Conservation (phyloP, 2,888 invertebrate genomes). For the Patella pellucida region DNA sequence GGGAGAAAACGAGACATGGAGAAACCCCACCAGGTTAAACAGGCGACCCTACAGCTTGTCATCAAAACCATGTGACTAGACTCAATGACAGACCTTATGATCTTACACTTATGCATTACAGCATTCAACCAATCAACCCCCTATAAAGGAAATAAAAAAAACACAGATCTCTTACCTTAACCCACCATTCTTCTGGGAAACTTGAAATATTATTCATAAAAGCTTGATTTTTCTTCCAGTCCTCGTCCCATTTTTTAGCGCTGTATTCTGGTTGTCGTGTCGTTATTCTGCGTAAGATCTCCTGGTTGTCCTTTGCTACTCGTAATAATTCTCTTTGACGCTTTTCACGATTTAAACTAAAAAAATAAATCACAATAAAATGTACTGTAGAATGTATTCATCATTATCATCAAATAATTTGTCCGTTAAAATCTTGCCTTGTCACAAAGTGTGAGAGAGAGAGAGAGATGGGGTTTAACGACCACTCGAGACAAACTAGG, state of each 20-base stretch:
- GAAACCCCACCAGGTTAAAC: no score
- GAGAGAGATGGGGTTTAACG: no score
- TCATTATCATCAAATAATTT: no score
- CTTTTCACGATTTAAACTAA: conserved; percentile 70
- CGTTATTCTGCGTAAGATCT: conserved; percentile 67
- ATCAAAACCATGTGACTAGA: no score
- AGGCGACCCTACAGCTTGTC: no score
- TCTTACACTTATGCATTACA: no score
- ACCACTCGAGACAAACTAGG: no score
- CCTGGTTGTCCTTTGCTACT: conserved; percentile 69
- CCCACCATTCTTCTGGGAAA: conserved; percentile 70
- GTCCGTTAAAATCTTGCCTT: no score
- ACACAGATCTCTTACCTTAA: conserved; percentile 23
- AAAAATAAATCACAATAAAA: conserved; percentile 19
- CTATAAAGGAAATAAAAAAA: not conserved
- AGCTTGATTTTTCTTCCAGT: conserved; percentile 68
- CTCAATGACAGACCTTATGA: no score
- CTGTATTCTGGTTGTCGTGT: conserved; percentile 66
- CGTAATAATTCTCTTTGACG: conserved; percentile 68
- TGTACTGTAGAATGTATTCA: conserved; percentile 2
- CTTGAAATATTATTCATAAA: conserved; percentile 69
- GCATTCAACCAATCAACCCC: no score
- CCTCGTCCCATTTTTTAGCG: conserved; percentile 60
- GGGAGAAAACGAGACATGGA: no score
- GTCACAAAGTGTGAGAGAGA: no score